Evolutionary conservation across 1,140 invertebrate species (phyloP).

Genomic region (Andrena cerasifolii): DNA sequence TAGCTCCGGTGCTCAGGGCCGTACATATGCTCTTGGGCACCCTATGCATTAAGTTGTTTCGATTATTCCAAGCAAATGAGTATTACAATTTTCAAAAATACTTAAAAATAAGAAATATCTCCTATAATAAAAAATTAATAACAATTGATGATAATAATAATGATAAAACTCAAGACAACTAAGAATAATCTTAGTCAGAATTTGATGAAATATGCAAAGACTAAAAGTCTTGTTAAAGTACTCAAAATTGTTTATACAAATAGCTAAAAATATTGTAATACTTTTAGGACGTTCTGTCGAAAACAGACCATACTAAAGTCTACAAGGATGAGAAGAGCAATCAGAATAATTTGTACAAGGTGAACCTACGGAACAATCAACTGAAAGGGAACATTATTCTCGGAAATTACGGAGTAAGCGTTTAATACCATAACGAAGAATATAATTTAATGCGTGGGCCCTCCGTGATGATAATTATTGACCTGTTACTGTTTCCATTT

Average conservation of each 20-base stretch:
- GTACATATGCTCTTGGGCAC: not conserved
- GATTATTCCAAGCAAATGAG: no score
- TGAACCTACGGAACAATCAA: constrained; percentile 89
- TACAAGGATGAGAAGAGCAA: constrained; percentile 77
- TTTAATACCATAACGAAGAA: not conserved
- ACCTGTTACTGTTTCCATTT: constrained; percentile 28
- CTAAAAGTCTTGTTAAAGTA: not conserved
- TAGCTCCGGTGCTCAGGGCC: not conserved
- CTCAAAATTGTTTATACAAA: not conserved
- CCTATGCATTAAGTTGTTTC: no score
- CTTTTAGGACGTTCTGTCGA: constrained; percentile 77
- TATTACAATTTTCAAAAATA: not conserved
- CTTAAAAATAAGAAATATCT: not conserved
- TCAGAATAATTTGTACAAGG: constrained; percentile 84
- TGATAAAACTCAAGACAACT: no score
- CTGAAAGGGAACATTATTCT: constrained; percentile 92
- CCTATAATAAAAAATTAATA: not conserved
- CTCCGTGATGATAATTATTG: not conserved
- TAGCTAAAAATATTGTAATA: constrained; percentile 23
- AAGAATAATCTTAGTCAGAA: not conserved
- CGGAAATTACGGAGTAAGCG: constrained; percentile 91
- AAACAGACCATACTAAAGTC: constrained; percentile 71
- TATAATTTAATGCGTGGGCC: not conserved
- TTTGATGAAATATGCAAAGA: not conserved
- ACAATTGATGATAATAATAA: not conserved